A percentile compares a stretch with the other conserved stretches of the same genome.
phyloP scores from a whole-genome alignment of 2,797 vertebrate genomes.

The Neosilurus mollespiculum region DNA sequence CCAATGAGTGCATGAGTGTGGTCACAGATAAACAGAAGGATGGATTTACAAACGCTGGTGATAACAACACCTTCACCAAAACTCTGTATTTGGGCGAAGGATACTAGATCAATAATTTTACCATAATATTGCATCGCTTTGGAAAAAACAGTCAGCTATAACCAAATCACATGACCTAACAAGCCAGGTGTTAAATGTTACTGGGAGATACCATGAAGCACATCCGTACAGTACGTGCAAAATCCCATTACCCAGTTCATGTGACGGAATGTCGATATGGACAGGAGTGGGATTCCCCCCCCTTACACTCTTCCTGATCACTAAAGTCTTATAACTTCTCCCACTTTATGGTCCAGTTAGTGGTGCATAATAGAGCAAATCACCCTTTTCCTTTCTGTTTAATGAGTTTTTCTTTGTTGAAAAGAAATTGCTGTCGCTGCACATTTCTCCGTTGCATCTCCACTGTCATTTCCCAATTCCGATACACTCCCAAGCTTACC shows the following conservation, averaged over 20 bases:
- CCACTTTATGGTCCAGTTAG: constrained; percentile 52
- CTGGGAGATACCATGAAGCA: background rate
- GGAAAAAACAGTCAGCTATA: background rate
- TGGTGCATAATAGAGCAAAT: constrained; percentile 64
- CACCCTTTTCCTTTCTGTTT: constrained; percentile 57
- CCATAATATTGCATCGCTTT: background rate
- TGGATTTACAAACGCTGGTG: no score
- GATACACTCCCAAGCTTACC: background rate
- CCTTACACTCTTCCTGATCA: background rate
- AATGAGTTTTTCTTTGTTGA: constrained; percentile 72
- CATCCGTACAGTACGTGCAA: background rate
- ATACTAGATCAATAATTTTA: background rate
- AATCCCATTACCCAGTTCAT: constrained; percentile 8
- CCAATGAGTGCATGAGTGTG: no score
- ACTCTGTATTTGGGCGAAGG: no score
- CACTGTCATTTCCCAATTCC: constrained; percentile 46
- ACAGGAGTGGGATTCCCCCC: background rate
- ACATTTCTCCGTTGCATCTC: constrained; percentile 60
- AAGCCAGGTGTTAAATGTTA: background rate
- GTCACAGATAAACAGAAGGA: no score
- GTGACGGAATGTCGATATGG: background rate
- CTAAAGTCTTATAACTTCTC: constrained; percentile 53
- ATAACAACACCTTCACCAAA: no score
- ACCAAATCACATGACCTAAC: background rate
- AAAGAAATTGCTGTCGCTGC: constrained; percentile 62